Evolutionary conservation across 2,797 vertebrate species (phyloP), one percentile per base, ranked within the genome.

Genomic region (Catharus ustulatus): DNA sequence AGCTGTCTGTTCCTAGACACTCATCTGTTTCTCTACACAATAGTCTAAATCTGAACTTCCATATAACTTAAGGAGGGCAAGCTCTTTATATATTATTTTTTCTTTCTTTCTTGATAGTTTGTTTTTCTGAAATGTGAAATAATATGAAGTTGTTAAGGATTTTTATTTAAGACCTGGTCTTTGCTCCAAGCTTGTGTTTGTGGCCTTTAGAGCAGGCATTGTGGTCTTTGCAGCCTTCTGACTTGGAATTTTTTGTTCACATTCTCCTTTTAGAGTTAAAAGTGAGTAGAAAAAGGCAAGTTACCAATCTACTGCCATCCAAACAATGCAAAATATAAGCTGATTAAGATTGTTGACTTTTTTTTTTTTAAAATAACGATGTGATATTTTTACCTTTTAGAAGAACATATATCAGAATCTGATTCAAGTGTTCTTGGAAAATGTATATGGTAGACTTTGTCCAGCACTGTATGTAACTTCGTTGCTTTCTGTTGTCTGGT

Each of bases 371-470:
- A n/a, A 83, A 58, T 93, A 95, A 93, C 27, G 55, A 83, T 61
- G 88, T 89, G 73, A n/a, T 87, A 92, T 68, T 86, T 96, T 96
- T 90, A 89, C 77, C 93, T 93, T 81, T 48, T 91, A 96, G 90
- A 96, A 90, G 82, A 90, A 96, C 90, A 57, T 93, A 20, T 82
- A 94, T 96, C 82, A 89, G 89, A 89, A 89, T 95, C 66, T 84
- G 93, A 93, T 93, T 80, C 76, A 82, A 84, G 46, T 42, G 3
- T 89, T 96, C 57, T 83, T 95, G 81, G 87, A 96, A 96, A 90
- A 87, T 68, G 78, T 96, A 40, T 95, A 64, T 90, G 89, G 84
- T 96, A 96, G 91, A 82, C 96, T 97, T 98, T 96, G 97, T 97
- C 95, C 80, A 91, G 87, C 82, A 93, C 88, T 96, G 90, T 97